Evolutionary conservation across 2,113 vertebrate species (phyloP).

Genomic region (Rattus rattus): DNA sequence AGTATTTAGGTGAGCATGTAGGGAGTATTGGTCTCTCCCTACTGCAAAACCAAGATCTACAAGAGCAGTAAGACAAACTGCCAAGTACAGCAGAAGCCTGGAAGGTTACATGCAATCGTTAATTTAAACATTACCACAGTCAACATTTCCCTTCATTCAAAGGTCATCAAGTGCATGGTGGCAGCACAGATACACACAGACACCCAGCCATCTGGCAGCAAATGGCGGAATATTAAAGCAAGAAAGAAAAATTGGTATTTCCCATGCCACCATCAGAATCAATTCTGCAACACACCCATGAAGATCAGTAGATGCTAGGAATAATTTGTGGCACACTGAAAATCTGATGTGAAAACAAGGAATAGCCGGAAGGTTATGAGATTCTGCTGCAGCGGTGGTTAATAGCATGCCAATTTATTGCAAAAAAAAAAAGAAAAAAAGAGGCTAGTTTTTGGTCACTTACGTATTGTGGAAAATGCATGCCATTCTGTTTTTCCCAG

Average conservation of each 20-base stretch:
- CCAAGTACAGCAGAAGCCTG: constrained; percentile 87
- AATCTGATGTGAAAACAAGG: constrained; percentile 88
- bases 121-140: constrained; percentile 82
- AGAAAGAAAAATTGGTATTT: constrained; percentile 86
- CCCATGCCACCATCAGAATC: constrained; percentile 89
- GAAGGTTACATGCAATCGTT: constrained; percentile 90
- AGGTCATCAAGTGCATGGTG: constrained; percentile 86
- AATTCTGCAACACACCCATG: constrained; percentile 86
- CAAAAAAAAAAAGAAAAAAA: constrained; percentile 75
- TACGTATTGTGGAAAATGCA: constrained; percentile 97
- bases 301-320: constrained; percentile 84
- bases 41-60: constrained; percentile 78
- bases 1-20: constrained; percentile 70
- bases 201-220: constrained; percentile 88
- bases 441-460: constrained; percentile 90
- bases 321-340: constrained; percentile 86
- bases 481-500: constrained; percentile 94
- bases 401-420: constrained; percentile 93
- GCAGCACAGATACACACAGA: constrained; percentile 86
- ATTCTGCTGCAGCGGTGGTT: constrained; percentile 90
- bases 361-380: constrained; percentile 88
- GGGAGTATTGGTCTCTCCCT: constrained; percentile 86
- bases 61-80: constrained; percentile 83
- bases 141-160: constrained; percentile 85
- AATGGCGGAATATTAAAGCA: constrained; percentile 88